These are phyloP conservation scores for Amphiprion clarkii DNA, from an alignment of 2,797 vertebrate species.

Conservation along the genomic window DNA sequence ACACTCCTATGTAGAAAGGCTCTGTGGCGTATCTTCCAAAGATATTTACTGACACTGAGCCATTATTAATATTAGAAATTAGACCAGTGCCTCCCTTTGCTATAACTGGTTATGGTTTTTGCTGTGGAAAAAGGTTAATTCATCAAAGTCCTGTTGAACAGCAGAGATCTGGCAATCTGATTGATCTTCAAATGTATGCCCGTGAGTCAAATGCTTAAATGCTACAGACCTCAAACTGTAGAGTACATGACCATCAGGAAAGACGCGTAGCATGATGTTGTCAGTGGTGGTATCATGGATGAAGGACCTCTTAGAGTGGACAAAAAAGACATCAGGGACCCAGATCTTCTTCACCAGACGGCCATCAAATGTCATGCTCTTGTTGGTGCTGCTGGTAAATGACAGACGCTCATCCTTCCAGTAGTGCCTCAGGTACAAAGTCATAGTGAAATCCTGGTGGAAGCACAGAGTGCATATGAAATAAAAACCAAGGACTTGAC, in stretches of 20 bases:
- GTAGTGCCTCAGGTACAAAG: slow-evolving; percentile 95
- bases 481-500: too few relatives aligned
- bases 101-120: too few relatives aligned
- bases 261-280: slow-evolving; percentile 97
- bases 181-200: background rate
- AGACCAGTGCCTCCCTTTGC: too few relatives aligned
- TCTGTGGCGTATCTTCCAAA: too few relatives aligned
- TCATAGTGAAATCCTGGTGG: slow-evolving; percentile 97
- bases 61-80: too few relatives aligned
- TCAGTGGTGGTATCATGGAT: slow-evolving; percentile 96
- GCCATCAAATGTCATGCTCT: slow-evolving; percentile 97
- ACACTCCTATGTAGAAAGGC: too few relatives aligned
- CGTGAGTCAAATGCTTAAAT: background rate
- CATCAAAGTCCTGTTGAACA: too few relatives aligned
- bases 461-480: too few relatives aligned
- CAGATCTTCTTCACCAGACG: slow-evolving; percentile 97
- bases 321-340: slow-evolving; percentile 98
- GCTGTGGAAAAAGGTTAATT: too few relatives aligned
- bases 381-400: slow-evolving; percentile 93
- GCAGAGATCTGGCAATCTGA: too few relatives aligned
- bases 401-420: slow-evolving; percentile 96
- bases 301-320: slow-evolving; percentile 97
- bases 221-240: slow-evolving; percentile 94
- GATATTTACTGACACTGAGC: too few relatives aligned
- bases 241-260: slow-evolving; percentile 94